Conservation (phyloP, 2,113 vertebrate species). For the Elaphurus davidianus region DNA sequence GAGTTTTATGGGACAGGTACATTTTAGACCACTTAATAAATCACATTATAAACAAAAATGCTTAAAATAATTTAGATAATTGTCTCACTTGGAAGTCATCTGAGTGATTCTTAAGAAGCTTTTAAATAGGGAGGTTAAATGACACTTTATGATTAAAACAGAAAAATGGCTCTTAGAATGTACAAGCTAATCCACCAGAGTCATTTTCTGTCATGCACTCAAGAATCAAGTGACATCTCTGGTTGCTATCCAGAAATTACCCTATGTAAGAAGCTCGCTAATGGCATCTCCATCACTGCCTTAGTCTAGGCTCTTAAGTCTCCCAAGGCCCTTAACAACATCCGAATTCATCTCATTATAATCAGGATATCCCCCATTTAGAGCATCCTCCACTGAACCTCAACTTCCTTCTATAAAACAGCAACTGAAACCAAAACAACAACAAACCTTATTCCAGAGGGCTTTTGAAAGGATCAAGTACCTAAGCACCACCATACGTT, state of each 20-base stretch:
- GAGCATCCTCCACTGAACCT: background rate
- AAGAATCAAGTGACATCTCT: background rate
- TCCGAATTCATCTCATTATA: background rate
- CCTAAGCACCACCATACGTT: background rate
- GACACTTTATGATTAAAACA: background rate
- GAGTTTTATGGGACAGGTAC: background rate
- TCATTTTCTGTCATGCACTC: background rate
- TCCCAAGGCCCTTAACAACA: background rate
- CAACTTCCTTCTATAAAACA: background rate
- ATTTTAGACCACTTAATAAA: constrained; percentile 23
- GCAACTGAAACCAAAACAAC: background rate
- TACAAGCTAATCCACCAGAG: background rate
- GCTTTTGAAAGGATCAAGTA: background rate
- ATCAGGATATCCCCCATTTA: background rate
- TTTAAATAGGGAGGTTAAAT: background rate
- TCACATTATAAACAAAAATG: constrained; percentile 13
- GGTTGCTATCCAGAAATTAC: background rate
- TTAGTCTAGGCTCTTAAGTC: background rate
- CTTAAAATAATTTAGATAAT: background rate
- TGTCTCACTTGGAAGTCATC: background rate
- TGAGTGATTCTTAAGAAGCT: background rate
- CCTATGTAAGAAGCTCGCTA: background rate
- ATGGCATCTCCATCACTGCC: background rate
- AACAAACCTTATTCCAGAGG: background rate
- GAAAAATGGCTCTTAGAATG: background rate